A percentile compares a stretch with the other conserved stretches of the same genome.
phyloP scores from a whole-genome alignment of 1,140 invertebrate species.

The Aphelenchoides besseyi region DNA sequence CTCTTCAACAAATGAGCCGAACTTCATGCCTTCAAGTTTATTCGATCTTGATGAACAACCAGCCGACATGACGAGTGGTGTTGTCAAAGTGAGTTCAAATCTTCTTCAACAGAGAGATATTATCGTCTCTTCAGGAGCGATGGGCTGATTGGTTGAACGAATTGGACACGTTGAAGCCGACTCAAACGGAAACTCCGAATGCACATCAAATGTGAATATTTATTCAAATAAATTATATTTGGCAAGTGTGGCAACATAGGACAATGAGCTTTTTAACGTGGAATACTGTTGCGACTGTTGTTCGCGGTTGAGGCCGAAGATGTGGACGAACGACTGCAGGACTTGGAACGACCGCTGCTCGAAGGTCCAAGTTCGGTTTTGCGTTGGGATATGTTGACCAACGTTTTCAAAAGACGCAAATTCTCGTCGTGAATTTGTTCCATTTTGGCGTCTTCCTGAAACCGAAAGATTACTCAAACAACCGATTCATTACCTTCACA shows the following conservation, averaged over 20 bases:
- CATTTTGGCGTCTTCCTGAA: slow-evolving; percentile 13
- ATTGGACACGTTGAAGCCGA: slow-evolving; percentile 14
- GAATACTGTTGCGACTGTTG: neutral
- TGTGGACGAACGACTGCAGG: slow-evolving; percentile 11
- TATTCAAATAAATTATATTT: slow-evolving; percentile 23
- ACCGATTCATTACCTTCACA: too few relatives aligned
- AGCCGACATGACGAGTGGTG: too few relatives aligned
- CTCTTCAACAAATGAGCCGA: neutral
- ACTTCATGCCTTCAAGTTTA: slow-evolving; percentile 19
- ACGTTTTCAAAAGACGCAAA: slow-evolving; percentile 10
- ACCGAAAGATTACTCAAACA: slow-evolving; percentile 1
- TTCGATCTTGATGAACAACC: slow-evolving; percentile 6
- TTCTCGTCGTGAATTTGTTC: slow-evolving; percentile 32
- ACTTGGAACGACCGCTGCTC: neutral
- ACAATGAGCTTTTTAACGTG: slow-evolving; percentile 1
- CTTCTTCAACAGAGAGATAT: neutral
- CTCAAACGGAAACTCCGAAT: neutral
- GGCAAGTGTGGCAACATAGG: slow-evolving; percentile 5
- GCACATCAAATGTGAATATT: neutral
- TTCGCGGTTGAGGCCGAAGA: slow-evolving; percentile 19
- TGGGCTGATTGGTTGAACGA: slow-evolving; percentile 11
- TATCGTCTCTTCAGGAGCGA: neutral
- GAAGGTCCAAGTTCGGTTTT: slow-evolving; percentile 24
- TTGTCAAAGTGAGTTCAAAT: neutral
- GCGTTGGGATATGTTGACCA: slow-evolving; percentile 24